Evolutionary conservation across 2,888 invertebrate species (phyloP).

Genomic region (Priocnemis perturbator): DNA sequence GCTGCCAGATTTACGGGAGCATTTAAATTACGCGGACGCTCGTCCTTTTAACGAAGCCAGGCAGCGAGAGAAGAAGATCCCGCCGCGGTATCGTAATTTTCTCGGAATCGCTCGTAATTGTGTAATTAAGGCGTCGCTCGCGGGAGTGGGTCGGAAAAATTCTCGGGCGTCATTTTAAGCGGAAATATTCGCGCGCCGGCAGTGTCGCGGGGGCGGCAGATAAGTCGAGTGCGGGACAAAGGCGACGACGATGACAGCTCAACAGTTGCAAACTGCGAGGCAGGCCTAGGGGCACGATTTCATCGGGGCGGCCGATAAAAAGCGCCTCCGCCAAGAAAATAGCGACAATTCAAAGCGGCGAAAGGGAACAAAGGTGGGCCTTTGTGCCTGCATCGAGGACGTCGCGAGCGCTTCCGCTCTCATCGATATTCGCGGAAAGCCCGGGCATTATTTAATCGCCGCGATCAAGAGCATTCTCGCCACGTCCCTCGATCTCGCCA

Average conservation of each 20-base stretch:
- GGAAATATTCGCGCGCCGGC: conserved; percentile 11
- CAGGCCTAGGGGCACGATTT: conserved; percentile 45
- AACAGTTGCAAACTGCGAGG: conserved; percentile 39
- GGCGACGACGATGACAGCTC: conserved; percentile 42
- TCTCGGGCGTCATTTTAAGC: conserved; percentile 13
- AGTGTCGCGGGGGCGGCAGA: background rate
- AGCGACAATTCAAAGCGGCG: conserved; percentile 24
- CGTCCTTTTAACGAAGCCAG: too few species aligned
- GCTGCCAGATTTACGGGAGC: too few species aligned
- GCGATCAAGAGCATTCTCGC: too few species aligned
- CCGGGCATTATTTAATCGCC: conserved; percentile 7
- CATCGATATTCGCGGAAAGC: conserved; percentile 6
- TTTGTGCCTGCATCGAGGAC: conserved; percentile 7
- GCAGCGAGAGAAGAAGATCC: too few species aligned
- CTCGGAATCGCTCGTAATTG: too few species aligned
- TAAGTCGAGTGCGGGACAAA: conserved; percentile 33
- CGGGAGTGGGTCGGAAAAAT: conserved; percentile 2
- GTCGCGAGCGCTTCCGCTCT: conserved; percentile 1
- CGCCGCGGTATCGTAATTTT: too few species aligned
- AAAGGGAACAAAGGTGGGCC: conserved; percentile 14
- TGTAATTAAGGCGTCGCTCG: background rate
- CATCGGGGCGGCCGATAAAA: conserved; percentile 30
- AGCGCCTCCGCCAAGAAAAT: conserved; percentile 25
- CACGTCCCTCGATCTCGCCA: too few species aligned
- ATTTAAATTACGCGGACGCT: too few species aligned